phyloP scores from a whole-genome alignment of 2,888 invertebrate genomes.

The Drosophila gaucha region DNA sequence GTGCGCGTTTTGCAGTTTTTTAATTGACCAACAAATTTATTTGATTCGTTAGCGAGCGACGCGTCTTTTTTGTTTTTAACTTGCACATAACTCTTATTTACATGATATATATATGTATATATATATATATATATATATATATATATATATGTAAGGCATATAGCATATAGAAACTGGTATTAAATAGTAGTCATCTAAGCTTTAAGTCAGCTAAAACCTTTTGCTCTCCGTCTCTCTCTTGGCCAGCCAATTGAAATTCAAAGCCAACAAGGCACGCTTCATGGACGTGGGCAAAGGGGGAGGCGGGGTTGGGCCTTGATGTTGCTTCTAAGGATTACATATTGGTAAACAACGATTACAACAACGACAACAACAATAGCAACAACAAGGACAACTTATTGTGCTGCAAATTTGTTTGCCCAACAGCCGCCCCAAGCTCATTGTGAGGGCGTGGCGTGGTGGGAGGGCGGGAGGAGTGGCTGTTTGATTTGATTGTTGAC shows the following conservation, averaged over 20 bases:
- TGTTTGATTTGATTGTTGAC: conserved; percentile 79
- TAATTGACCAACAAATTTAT: conserved; percentile 85
- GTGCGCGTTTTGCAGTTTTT: conserved; percentile 84
- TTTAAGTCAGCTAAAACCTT: conserved; percentile 17
- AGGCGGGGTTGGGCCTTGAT: conserved; percentile 36
- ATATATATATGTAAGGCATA: not conserved
- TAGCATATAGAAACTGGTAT: not conserved
- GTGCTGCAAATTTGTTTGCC: conserved; percentile 75
- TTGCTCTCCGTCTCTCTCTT: not conserved
- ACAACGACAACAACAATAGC: conserved; percentile 38
- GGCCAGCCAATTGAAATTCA: conserved; percentile 63
- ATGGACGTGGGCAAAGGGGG: not conserved
- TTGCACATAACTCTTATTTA: conserved; percentile 20
- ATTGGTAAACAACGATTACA: conserved; percentile 78
- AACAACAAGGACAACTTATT: conserved; percentile 62
- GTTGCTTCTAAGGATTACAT: conserved; percentile 77
- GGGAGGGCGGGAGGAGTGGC: conserved; percentile 14
- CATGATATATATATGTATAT: conserved; percentile 8
- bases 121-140: not conserved
- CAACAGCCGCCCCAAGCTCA: conserved; percentile 25
- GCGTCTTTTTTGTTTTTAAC: conserved; percentile 49
- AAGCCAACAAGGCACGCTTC: conserved; percentile 27
- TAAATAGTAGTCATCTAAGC: conserved; percentile 27
- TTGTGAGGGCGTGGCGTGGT: not conserved
- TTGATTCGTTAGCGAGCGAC: conserved; percentile 84